phyloP scores from a whole-genome alignment of 2,113 vertebrate species.

The Notothenia rossii region DNA sequence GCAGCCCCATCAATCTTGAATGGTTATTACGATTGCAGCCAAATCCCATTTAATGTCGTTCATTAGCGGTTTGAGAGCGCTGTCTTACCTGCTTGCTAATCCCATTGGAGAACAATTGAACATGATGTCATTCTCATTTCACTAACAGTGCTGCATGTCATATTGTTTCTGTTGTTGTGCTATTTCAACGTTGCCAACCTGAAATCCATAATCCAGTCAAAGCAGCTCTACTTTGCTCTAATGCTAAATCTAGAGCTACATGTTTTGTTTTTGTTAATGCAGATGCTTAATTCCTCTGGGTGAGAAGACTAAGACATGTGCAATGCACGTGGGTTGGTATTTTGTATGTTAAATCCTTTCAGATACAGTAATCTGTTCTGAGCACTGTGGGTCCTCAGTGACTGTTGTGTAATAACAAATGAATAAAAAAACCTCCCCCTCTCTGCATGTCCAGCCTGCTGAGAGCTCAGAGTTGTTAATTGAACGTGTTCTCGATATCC shows the following conservation, averaged over 20 bases:
- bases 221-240: constrained; percentile 1
- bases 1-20: constrained; percentile 56
- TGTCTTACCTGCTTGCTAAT: constrained; percentile 71
- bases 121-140: constrained; percentile 54
- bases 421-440: constrained; percentile 13
- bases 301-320: constrained; percentile 36
- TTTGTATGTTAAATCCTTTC: constrained; percentile 55
- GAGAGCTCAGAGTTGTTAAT: constrained; percentile 57
- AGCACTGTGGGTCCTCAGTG: constrained; percentile 28
- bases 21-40: constrained; percentile 52
- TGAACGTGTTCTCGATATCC: constrained; percentile 41
- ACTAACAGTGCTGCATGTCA: constrained; percentile 15
- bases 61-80: constrained; percentile 57
- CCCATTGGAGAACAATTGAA: constrained; percentile 57
- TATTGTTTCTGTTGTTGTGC: constrained; percentile 5
- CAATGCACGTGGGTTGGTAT: constrained; percentile 41
- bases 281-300: constrained; percentile 38
- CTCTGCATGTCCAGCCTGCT: constrained; percentile 38
- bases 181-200: neutral
- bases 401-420: constrained; percentile 14
- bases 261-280: constrained; percentile 38
- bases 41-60: constrained; percentile 74
- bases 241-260: constrained; percentile 22
- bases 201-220: constrained; percentile 17
- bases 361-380: constrained; percentile 42